Percentiles rank a stretch among this genome's conserved stretches.
These are phyloP conservation scores for Drosophila repletoides DNA, from an alignment of 1,140 invertebrate genomes.

Conservation along the genomic window DNA sequence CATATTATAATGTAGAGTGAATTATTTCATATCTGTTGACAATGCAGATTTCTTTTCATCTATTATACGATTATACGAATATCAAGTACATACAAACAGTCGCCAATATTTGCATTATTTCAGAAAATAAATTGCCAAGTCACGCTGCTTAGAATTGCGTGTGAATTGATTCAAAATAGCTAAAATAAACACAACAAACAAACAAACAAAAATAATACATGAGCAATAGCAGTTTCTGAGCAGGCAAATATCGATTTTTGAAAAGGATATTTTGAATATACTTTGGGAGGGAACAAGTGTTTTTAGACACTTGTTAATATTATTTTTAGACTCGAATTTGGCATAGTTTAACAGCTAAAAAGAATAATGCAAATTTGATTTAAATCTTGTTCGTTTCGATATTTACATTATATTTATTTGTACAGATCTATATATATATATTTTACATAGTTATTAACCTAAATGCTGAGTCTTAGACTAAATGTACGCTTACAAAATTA, in stretches of 20 bases:
- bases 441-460: not conserved
- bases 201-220: constrained; percentile 44
- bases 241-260: not conserved
- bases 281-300: too few species aligned
- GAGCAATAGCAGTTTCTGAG: constrained; percentile 21
- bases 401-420: not conserved
- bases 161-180: constrained; percentile 58
- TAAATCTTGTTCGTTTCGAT: not conserved
- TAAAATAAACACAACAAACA: constrained; percentile 54
- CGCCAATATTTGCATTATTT: constrained; percentile 43
- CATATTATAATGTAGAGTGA: constrained; percentile 2
- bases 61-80: constrained; percentile 8
- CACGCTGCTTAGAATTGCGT: constrained; percentile 30
- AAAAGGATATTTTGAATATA: too few species aligned
- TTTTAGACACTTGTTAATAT: too few species aligned
- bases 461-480: constrained; percentile 53
- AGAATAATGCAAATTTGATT: not conserved
- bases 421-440: not conserved
- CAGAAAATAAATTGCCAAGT: constrained; percentile 27
- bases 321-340: too few species aligned
- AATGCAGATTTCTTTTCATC: constrained; percentile 27
- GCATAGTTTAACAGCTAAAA: too few species aligned
- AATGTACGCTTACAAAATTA: constrained; percentile 18
- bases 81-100: constrained; percentile 4
- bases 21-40: constrained; percentile 34